phyloP scores from a whole-genome alignment of 2,888 invertebrate species.

The Calephelis perditalis region DNA sequence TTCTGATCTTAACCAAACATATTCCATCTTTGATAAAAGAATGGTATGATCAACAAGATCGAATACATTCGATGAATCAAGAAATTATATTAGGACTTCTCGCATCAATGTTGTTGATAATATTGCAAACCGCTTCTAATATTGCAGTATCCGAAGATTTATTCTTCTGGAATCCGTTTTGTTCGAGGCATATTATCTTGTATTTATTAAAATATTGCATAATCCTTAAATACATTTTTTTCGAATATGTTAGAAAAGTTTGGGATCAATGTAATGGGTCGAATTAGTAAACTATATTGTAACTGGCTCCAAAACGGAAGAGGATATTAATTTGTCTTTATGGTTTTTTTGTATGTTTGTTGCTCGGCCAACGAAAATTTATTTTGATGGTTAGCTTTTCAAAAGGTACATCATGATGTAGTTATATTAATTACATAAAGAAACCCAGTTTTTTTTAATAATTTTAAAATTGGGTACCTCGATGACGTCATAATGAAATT shows the following conservation, averaged over 20 bases:
- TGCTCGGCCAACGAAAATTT: too few species aligned
- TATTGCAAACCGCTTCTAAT: neutral
- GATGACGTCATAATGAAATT: too few species aligned
- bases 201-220: neutral
- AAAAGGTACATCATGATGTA: too few species aligned
- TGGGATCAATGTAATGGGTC: neutral
- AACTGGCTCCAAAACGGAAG: too few species aligned
- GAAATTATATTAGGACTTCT: neutral
- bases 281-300: neutral
- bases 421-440: too few species aligned
- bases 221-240: neutral
- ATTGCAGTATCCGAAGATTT: neutral
- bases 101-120: neutral
- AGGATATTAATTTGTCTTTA: too few species aligned
- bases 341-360: too few species aligned
- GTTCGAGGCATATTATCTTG: neutral
- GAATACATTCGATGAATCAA: neutral
- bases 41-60: neutral
- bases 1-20: neutral
- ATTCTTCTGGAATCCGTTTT: neutral
- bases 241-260: neutral
- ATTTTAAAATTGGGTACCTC: too few species aligned
- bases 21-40: too few species aligned
- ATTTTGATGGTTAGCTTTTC: too few species aligned
- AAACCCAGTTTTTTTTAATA: too few species aligned